Base-by-base conservation (phyloP, 2,113 vertebrate genomes). In the Thymallus thymallus region DNA sequence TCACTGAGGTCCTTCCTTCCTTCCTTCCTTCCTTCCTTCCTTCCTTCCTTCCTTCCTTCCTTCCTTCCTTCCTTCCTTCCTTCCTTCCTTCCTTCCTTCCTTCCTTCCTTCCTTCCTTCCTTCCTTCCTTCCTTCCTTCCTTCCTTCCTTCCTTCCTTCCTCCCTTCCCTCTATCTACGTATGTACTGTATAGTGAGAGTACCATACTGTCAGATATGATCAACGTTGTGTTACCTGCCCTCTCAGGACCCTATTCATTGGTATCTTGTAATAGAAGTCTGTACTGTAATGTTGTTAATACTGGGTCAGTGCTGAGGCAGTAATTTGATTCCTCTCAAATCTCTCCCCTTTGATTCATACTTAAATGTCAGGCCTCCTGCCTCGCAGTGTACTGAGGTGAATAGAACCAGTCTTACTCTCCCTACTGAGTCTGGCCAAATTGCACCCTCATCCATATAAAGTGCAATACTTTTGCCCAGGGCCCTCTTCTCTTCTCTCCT, bases 391-490 rank as follows among this genome's bases (percentile, higher is more conserved):
- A 79, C 81, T 81, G 81, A 88, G 83, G 80, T 73, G 82, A 76
- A 10, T 41, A 76, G 75, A 81, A 65, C 66, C 77, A 67, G 80
- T 85, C 72, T 75, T n/a, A n/a, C 12, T n/a, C 32, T 67, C 65
- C 32, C 70, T 76, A 81, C 84, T 88, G 88, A 72, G 84, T 85
- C 71, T 88, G 84, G 18, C 51, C 84, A 85, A 80, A 84, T n/a
- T n/a, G n/a, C n/a, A n/a, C 85, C 82, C 85, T 89, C 80, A 82
- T 87, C 88, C 84, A 80, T 76, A 41, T 10, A 10, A 41, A 41
- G 35, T 85, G 48, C 48, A 51, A 3, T 41, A 62, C 35, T 76
- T 77, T 62, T 71, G 29, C 69, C 56, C 13, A 14, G 5, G 2
- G 10, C 24, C n/a, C 73, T 45, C 20, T 73, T 62, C 6, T 68